A percentile compares a stretch with the other conserved stretches of the same genome.
phyloP scores from a whole-genome alignment of 2,888 invertebrate species.

The Ypsolopha sequella region DNA sequence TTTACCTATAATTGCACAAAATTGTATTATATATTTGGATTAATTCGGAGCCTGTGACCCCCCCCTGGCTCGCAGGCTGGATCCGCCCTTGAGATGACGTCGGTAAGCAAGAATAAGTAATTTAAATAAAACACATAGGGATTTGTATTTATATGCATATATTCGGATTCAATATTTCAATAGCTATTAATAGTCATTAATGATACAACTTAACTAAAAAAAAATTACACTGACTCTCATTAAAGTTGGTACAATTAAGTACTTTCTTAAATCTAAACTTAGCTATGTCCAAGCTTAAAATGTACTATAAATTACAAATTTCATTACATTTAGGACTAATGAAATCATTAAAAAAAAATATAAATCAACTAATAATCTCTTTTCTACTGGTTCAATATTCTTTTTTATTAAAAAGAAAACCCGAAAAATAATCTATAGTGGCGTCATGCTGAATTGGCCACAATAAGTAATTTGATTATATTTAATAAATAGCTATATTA shows the following conservation, averaged over 20 bases:
- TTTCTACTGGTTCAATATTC: conserved; percentile 13
- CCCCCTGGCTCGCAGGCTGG: too few relatives aligned
- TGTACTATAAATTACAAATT: conserved; percentile 64
- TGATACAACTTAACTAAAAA: conserved; percentile 63
- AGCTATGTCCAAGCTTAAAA: conserved; percentile 62
- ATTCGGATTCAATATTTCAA: conserved; percentile 68
- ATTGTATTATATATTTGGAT: too few relatives aligned
- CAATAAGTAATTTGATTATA: neutral
- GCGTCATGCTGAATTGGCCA: neutral
- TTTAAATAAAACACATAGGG: conserved; percentile 33
- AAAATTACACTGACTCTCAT: conserved; percentile 60
- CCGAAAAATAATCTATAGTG: neutral
- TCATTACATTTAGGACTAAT: conserved; percentile 36
- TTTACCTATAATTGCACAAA: too few relatives aligned
- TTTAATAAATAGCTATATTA: conserved; percentile 3
- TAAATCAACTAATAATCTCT: conserved; percentile 46
- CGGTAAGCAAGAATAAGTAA: neutral
- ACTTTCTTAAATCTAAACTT: conserved; percentile 39
- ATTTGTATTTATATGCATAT: conserved; percentile 63
- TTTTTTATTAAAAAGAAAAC: conserved; percentile 1
- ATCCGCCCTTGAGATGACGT: neutral
- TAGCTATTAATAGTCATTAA: conserved; percentile 43
- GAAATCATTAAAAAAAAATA: conserved; percentile 6
- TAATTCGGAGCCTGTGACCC: too few relatives aligned
- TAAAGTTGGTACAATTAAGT: conserved; percentile 32